These are phyloP conservation scores for Rhinoraja longicauda DNA, from an alignment of 2,797 vertebrate genomes.

Conservation along the genomic window DNA sequence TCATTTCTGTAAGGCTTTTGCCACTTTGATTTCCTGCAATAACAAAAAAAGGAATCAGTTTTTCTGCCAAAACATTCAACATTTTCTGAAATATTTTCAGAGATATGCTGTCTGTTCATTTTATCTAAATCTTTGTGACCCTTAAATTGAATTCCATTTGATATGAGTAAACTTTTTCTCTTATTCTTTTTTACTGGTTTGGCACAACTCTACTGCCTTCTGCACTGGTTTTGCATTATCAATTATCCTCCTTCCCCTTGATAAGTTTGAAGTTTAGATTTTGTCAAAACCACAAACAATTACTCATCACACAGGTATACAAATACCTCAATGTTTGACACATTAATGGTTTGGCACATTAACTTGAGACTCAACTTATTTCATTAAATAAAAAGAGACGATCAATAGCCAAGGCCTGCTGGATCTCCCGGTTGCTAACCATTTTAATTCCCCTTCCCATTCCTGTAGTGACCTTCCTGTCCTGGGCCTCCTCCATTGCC, in stretches of 20 bases:
- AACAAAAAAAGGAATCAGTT: not conserved
- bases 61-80: not conserved
- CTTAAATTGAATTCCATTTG: not conserved
- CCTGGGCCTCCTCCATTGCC: too few relatives aligned
- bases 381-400: too few relatives aligned
- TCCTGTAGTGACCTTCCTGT: too few relatives aligned
- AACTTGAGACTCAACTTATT: too few relatives aligned
- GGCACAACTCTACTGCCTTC: too few relatives aligned
- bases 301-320: not conserved
- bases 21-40: conserved; percentile 27
- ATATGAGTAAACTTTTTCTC: not conserved
- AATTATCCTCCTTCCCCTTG: not conserved
- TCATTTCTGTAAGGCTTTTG: not conserved
- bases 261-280: not conserved
- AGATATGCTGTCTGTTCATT: not conserved
- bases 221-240: not conserved
- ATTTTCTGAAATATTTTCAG: not conserved
- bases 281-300: not conserved
- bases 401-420: too few relatives aligned
- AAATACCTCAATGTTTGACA: not conserved
- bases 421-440: too few relatives aligned
- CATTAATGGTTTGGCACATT: too few relatives aligned
- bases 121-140: not conserved
- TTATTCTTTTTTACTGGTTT: too few relatives aligned
- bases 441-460: too few relatives aligned